A percentile compares a stretch with the other conserved stretches of the same genome.
These are phyloP conservation scores for Drosophila kanapiae DNA, from an alignment of 1,140 invertebrate genomes.

Conservation along the genomic window DNA sequence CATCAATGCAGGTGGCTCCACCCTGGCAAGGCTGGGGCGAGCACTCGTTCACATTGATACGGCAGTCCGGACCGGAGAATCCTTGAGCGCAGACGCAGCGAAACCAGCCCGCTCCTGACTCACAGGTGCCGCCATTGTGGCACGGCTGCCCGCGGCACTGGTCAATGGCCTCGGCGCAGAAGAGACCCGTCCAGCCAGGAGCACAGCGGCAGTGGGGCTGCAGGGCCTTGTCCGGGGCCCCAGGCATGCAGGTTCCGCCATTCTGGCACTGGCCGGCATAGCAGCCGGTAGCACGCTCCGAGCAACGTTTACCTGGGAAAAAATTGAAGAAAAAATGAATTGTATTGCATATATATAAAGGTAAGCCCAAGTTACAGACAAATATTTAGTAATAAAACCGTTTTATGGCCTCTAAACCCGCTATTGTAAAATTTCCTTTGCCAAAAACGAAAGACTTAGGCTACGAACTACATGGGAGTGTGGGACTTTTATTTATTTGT, in stretches of 20 bases:
- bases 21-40: conserved; percentile 93
- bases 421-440: neutral
- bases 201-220: conserved; percentile 79
- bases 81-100: conserved; percentile 92
- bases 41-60: conserved; percentile 92
- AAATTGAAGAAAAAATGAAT: neutral
- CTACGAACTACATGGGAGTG: conserved; percentile 58
- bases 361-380: neutral
- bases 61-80: conserved; percentile 92
- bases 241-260: conserved; percentile 90
- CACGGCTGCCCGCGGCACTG: conserved; percentile 87
- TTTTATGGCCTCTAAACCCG: neutral
- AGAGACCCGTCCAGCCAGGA: conserved; percentile 79
- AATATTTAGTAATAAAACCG: neutral
- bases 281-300: conserved; percentile 79
- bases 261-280: conserved; percentile 88
- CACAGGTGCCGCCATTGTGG: conserved; percentile 91
- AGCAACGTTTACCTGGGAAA: conserved; percentile 76
- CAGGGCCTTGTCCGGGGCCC: conserved; percentile 66
- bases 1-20: conserved; percentile 93
- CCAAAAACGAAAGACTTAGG: conserved; percentile 67
- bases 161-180: conserved; percentile 81
- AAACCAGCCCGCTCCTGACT: conserved; percentile 93
- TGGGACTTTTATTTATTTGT: conserved; percentile 11
- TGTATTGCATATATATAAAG: neutral